A percentile compares a stretch with the other conserved stretches of the same genome.
These are phyloP conservation scores for Rapana venosa DNA, from an alignment of 2,888 invertebrate species.

Conservation along the genomic window DNA sequence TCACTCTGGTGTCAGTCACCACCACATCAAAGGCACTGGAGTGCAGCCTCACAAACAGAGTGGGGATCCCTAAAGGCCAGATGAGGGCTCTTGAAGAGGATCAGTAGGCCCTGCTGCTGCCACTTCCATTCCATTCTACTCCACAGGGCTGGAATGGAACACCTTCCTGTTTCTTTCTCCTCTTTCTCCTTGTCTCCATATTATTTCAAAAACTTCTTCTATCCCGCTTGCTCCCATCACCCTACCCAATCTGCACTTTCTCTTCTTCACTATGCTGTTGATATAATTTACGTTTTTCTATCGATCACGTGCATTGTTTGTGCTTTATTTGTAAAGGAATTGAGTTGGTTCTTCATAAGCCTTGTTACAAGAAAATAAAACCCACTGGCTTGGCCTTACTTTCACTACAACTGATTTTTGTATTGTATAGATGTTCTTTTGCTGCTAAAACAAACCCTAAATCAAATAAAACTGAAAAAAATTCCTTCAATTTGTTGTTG, in stretches of 20 bases:
- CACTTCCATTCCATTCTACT: not conserved
- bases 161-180: not conserved
- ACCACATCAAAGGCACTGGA: not conserved
- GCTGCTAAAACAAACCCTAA: too few relatives aligned
- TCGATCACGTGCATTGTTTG: too few relatives aligned
- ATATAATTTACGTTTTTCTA: too few relatives aligned
- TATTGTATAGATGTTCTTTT: too few relatives aligned
- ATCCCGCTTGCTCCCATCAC: not conserved
- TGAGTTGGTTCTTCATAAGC: too few relatives aligned
- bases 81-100: constrained; percentile 10
- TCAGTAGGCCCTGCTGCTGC: not conserved
- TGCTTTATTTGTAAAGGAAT: too few relatives aligned
- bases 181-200: not conserved
- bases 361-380: too few relatives aligned
- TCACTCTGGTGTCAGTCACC: not conserved
- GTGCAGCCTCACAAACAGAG: not conserved
- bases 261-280: not conserved
- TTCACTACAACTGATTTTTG: too few relatives aligned
- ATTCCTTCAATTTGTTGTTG: too few relatives aligned
- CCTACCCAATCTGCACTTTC: not conserved
- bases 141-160: not conserved
- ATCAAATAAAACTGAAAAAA: too few relatives aligned
- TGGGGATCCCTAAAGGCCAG: not conserved
- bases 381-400: too few relatives aligned
- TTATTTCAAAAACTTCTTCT: not conserved